Percentiles rank a stretch among this genome's conserved stretches.
phyloP scores from a whole-genome alignment of 2,113 vertebrate species.

The Myotis yumanensis region DNA sequence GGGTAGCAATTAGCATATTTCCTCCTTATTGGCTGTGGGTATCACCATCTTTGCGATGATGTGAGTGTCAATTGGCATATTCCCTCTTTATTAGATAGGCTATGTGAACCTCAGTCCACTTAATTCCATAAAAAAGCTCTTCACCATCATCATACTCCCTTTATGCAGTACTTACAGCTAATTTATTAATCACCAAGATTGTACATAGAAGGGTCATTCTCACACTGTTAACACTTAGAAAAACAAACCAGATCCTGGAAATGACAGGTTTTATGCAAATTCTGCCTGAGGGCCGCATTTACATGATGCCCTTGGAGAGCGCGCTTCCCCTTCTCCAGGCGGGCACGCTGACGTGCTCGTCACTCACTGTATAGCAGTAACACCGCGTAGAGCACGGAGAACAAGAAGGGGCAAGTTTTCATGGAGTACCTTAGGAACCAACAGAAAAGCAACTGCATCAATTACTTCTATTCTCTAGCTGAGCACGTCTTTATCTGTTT shows the following conservation, averaged over 20 bases:
- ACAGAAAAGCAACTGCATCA: conserved; percentile 47
- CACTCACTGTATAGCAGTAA: neutral
- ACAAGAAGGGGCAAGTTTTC: neutral
- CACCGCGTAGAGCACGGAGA: neutral
- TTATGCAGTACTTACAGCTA: no score
- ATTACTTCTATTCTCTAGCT: conserved; percentile 22
- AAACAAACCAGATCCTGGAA: neutral
- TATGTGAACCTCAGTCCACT: neutral
- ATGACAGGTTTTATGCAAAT: neutral
- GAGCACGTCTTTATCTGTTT: neutral
- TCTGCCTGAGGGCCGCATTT: neutral
- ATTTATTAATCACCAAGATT: neutral
- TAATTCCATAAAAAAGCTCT: neutral
- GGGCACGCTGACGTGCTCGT: neutral
- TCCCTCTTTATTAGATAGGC: no score
- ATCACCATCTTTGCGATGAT: no score
- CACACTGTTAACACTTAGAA: neutral
- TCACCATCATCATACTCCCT: neutral
- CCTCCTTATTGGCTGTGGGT: no score
- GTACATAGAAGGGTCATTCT: neutral
- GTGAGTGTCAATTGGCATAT: no score
- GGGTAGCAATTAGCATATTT: no score
- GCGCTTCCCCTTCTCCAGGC: neutral
- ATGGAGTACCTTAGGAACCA: conserved; percentile 14
- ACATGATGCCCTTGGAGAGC: neutral